Evolutionary conservation across 2,797 vertebrate genomes (phyloP).

Genomic region (Tapera naevia): DNA sequence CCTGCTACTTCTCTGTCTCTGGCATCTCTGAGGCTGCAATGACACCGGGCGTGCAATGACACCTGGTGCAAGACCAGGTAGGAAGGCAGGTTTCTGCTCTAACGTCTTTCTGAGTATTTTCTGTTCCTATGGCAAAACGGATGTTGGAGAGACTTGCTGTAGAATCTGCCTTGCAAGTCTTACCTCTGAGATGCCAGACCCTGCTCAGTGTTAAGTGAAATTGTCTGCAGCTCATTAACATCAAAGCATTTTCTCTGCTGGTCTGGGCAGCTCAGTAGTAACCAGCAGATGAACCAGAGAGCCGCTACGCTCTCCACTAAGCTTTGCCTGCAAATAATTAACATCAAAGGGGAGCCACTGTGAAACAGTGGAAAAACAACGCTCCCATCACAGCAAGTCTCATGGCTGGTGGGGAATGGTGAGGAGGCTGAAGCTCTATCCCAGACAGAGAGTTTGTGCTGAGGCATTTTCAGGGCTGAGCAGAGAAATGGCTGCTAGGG

Average conservation of each 20-base stretch:
- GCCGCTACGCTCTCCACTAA: background rate
- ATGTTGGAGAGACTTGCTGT: constrained; percentile 28
- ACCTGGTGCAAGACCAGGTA: background rate
- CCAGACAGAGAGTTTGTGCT: background rate
- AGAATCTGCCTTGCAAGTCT: constrained; percentile 17
- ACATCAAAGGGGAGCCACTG: constrained; percentile 50
- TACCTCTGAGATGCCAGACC: constrained; percentile 25
- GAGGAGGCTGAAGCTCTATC: background rate
- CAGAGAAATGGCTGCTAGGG: background rate
- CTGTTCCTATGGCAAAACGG: background rate
- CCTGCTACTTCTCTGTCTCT: background rate
- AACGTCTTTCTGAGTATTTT: background rate
- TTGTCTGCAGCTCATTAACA: constrained; percentile 63
- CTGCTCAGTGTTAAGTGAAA: background rate
- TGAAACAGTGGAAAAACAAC: background rate
- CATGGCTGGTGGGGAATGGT: background rate
- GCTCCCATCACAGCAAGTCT: background rate
- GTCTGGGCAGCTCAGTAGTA: constrained; percentile 19
- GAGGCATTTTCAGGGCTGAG: background rate
- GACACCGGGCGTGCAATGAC: too few species aligned
- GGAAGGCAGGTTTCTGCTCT: background rate
- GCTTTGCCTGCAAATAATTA: constrained; percentile 54
- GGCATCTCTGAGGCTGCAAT: background rate
- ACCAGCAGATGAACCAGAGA: constrained; percentile 22
- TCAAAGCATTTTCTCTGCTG: constrained; percentile 57